These are phyloP conservation scores for Acholoe squamosa DNA, from an alignment of 2,888 invertebrate species.

Conservation along the genomic window DNA sequence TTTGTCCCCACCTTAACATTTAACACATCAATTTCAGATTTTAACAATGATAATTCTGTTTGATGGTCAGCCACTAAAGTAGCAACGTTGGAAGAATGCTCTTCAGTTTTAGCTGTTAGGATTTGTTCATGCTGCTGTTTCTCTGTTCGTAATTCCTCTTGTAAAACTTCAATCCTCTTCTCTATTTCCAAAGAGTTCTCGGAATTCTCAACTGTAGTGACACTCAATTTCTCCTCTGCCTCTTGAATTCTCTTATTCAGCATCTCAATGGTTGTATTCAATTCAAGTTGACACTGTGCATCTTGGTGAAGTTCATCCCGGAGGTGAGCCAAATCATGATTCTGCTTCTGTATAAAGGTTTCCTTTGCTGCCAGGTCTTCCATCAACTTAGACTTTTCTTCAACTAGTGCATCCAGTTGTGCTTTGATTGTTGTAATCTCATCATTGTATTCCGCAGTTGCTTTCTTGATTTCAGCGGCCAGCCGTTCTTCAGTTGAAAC, in stretches of 20 bases:
- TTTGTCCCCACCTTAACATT: background rate
- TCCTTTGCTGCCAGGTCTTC: background rate
- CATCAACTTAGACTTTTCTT: background rate
- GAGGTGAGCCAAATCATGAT: background rate
- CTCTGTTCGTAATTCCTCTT: too few relatives aligned
- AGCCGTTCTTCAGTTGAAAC: too few relatives aligned
- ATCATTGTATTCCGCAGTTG: too few relatives aligned
- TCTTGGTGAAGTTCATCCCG: conserved; percentile 1
- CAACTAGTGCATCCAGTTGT: background rate
- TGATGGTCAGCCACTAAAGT: background rate
- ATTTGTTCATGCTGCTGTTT: background rate
- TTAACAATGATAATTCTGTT: background rate
- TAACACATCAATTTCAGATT: background rate
- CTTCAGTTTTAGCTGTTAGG: background rate
- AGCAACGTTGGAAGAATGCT: too few relatives aligned
- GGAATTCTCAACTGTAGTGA: background rate
- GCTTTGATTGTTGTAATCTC: too few relatives aligned
- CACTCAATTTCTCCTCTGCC: background rate
- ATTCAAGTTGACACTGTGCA: background rate
- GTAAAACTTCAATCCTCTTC: too few relatives aligned
- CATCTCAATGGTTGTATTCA: background rate
- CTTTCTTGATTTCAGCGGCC: too few relatives aligned
- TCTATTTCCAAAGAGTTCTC: background rate
- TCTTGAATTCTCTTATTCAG: conserved; percentile 5
- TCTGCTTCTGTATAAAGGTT: background rate